Evolutionary conservation across 2,888 invertebrate genomes (phyloP).

Genomic region (Tholera decimalis): DNA sequence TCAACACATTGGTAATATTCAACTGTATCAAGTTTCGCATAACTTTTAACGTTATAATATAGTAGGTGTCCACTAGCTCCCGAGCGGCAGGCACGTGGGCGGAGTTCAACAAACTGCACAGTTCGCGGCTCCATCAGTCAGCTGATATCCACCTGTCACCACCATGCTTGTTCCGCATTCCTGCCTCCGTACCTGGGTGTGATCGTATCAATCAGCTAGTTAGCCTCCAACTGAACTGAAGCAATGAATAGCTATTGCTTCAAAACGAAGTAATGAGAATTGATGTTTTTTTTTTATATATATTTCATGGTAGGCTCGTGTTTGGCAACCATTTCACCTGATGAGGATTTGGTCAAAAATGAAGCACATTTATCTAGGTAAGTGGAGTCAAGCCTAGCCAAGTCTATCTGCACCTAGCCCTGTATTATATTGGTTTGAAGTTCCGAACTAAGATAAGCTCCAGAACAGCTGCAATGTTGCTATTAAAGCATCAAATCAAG

Average conservation of each 20-base stretch:
- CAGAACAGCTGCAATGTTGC: not conserved
- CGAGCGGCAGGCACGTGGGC: slow-evolving; percentile 22
- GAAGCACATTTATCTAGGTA: no score
- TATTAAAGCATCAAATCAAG: slow-evolving; percentile 16
- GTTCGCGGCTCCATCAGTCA: slow-evolving; percentile 18
- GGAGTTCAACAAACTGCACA: slow-evolving; percentile 43
- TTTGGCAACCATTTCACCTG: no score
- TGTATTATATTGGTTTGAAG: no score
- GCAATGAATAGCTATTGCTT: no score
- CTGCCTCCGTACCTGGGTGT: slow-evolving; percentile 5
- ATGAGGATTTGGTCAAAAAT: no score
- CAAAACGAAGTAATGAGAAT: no score
- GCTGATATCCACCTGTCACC: slow-evolving; percentile 27
- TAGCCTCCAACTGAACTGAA: not conserved
- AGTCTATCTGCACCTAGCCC: no score
- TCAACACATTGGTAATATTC: not conserved
- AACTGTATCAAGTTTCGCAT: not conserved
- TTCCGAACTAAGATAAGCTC: not conserved
- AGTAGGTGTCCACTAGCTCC: not conserved
- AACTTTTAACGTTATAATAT: not conserved
- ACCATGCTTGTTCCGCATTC: slow-evolving; percentile 24
- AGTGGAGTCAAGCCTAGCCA: no score
- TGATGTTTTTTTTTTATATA: no score
- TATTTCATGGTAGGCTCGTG: no score
- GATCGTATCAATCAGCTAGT: not conserved